Base-by-base conservation (phyloP, 2,797 vertebrate genomes). In the Onychomys leucogaster region DNA sequence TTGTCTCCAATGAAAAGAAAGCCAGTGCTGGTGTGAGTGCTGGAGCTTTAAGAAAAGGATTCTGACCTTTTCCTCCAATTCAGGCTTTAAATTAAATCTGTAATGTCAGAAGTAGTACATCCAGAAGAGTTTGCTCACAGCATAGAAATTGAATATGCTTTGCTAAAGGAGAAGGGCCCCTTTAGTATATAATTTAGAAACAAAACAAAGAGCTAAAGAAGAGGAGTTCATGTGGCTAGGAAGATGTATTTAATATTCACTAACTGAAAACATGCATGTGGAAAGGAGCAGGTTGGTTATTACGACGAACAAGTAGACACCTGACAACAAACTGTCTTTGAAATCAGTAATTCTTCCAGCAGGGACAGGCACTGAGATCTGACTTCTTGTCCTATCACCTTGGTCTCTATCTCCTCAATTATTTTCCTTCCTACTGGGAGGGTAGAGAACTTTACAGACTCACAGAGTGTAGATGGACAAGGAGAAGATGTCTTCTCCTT, bases 11-110 rank as follows among this genome's bases (percentile, higher is more conserved):
- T 5, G 23, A 65, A 59, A 94, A 9, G 12, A 83, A 88, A 88
- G 17, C 16, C 32, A 63, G 23, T 32, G 29, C 25, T 91, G n/a
- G 14, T 10, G 19, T 76, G 86, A 49, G 25, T 55, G 57, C 9
- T 88, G 90, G 89, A 85, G 84, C 25, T 92, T 96, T 80, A 67
- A 90, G 84, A 77, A 93, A 94, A 82, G 61, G 7, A 10, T 82
- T 88, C 71, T 94, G 81, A 65, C 9, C 65, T 81, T 94, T 97
- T 73, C 73, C 71, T 91, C 41, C 73, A 41, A 89, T 84, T 92
- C 23, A 5, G 3, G 32, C 80, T 96, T 95, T 96, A 91, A 96
- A 77, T 90, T 73, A 93, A 96, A 95, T 77, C 67, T 37, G 32
- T 83, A 90, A 59, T 2, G 10, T 90, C 55, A 65, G 89, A 88